Conservation (phyloP, 1,140 invertebrate genomes). For the Aphelenchoides fujianensis region DNA sequence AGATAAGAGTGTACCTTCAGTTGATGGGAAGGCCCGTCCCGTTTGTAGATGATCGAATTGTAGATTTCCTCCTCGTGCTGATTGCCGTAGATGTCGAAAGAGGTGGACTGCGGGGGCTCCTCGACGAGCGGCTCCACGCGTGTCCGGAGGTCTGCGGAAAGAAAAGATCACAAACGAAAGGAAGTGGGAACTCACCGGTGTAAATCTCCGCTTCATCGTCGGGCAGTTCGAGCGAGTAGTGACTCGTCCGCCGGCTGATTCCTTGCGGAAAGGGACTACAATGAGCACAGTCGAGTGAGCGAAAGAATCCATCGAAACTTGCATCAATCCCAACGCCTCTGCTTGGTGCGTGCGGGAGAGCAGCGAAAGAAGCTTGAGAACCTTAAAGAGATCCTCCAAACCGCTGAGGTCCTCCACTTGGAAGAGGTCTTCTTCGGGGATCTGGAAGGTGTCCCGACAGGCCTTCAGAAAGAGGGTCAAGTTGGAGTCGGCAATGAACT, state of each 20-base stretch:
- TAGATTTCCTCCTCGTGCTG: slow-evolving; percentile 37
- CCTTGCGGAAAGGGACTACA: slow-evolving; percentile 4
- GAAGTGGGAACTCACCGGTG: neutral
- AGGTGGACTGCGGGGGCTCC: neutral
- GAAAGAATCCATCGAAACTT: slow-evolving; percentile 10
- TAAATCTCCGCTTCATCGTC: slow-evolving; percentile 18
- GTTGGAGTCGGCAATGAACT: slow-evolving; percentile 46
- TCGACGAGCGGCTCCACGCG: neutral
- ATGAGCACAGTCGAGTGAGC: too few species aligned
- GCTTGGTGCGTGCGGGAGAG: slow-evolving; percentile 30
- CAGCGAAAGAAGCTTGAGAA: slow-evolving; percentile 37
- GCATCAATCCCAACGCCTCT: slow-evolving; percentile 32
- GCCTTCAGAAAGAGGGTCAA: slow-evolving; percentile 41
- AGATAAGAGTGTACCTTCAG: slow-evolving; percentile 23
- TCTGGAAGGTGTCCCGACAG: slow-evolving; percentile 37
- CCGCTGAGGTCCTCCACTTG: slow-evolving; percentile 43
- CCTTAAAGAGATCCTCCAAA: slow-evolving; percentile 37
- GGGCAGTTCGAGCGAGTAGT: neutral
- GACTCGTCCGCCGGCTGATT: slow-evolving; percentile 1
- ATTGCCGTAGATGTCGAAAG: slow-evolving; percentile 14
- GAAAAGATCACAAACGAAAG: neutral
- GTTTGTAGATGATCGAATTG: slow-evolving; percentile 32
- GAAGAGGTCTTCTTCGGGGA: slow-evolving; percentile 32
- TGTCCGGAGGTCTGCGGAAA: neutral
- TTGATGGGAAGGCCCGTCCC: neutral